Evolutionary conservation across 1,140 invertebrate genomes (phyloP), one percentile per base, ranked within the genome.

Genomic region (Drosophila subobscura): DNA sequence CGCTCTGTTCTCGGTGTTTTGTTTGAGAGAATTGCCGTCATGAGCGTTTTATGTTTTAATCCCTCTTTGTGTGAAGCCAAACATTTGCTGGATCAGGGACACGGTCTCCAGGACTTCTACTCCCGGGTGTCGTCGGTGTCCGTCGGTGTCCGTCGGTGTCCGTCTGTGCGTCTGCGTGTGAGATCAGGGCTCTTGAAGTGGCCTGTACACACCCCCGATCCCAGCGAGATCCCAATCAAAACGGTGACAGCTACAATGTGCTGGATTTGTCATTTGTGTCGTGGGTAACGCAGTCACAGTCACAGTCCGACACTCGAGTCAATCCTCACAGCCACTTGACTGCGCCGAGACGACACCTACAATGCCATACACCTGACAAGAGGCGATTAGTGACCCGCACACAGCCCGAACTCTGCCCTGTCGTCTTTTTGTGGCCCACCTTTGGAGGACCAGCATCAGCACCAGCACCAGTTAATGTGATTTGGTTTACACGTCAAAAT

Each of bases 21-120:
- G 60, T 75, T 66, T 72, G 44, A 70, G 14, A 61, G 79, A 85
- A 85, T 72, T 52, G 33, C 27, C 23, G 60, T 68, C 59, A 47
- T 76, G 66, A 77, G 58, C 47, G 49, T 75, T 83, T 83, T 84
- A 84, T 71, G 79, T 64, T 79, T 74, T 85, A 85, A 86, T 86
- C 81, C 68, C 60, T 60, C 76, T 70, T 85, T 80, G 77, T 77
- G 81, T 73, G 81, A 85, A 73, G 77, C 60, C 59, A 85, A 80
- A 86, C 81, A 85, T 85, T 79, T 37, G 60, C 72, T 45, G 73
- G 78, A 72, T 68, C 70, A 61, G 42, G 42, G 33, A 27, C 25
- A 20, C 46, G 29, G 52, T 20, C 46, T 42, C 42, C 41, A 42
- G 47, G 44, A 14, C 50, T 10, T 8, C 4, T 20, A 20, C 16